Conservation (phyloP, 2,888 invertebrate species). For the Agrotis ipsilon region DNA sequence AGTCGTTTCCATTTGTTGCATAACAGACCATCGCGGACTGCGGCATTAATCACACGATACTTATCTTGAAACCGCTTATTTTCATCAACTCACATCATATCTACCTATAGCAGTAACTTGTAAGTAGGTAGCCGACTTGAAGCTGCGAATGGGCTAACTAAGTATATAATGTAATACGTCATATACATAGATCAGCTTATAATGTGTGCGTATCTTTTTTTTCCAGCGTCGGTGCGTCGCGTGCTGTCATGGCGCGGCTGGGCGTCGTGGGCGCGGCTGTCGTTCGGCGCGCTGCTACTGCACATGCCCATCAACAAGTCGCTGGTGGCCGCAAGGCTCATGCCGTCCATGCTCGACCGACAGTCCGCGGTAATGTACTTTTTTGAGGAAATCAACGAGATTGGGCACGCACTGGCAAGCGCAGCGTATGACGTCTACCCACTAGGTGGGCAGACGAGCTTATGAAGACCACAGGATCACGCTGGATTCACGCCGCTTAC, state of each 20-base stretch:
- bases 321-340: constrained; percentile 77
- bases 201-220: neutral
- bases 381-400: neutral
- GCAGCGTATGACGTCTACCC: no score
- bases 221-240: constrained; percentile 76
- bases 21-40: constrained; percentile 1
- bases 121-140: neutral
- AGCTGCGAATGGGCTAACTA: neutral
- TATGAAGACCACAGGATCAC: no score
- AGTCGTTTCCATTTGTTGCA: neutral
- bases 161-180: neutral
- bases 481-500: no score
- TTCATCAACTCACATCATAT: neutral
- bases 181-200: no score
- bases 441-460: no score
- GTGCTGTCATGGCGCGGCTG: constrained; percentile 80
- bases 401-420: no score
- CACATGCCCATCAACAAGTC: constrained; percentile 87
- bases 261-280: constrained; percentile 82
- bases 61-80: constrained; percentile 1
- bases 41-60: neutral
- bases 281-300: constrained; percentile 86
- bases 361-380: constrained; percentile 71
- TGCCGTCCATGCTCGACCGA: constrained; percentile 78
- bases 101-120: neutral